Conservation (phyloP, 2,797 vertebrate species). For the Microhierax caerulescens region DNA sequence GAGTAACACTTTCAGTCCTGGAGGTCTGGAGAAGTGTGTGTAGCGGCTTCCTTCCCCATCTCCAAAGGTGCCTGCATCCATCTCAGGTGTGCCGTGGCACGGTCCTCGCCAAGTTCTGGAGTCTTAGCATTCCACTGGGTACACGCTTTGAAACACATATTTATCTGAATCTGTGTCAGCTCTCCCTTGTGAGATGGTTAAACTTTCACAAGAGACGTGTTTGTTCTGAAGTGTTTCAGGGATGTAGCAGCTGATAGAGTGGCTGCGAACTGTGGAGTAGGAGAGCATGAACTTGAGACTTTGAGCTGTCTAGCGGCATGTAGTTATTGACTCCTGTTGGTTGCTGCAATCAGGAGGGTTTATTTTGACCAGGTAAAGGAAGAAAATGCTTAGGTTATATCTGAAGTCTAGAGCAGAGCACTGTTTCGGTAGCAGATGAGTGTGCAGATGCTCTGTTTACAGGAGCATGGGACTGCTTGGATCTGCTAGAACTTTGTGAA, state of each 20-base stretch:
- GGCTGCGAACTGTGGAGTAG: accelerated
- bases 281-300: constrained; percentile 16
- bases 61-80: accelerated
- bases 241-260: not conserved
- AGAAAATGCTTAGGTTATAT: not conserved
- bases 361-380: not conserved
- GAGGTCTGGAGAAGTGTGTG: not conserved
- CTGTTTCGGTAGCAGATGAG: not conserved
- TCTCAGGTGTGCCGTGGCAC: accelerated
- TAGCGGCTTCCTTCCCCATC: not conserved
- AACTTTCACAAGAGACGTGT: not conserved
- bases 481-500: not conserved
- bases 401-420: not conserved
- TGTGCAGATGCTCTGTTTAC: not conserved
- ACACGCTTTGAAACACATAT: not conserved
- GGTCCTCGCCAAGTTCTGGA: accelerated
- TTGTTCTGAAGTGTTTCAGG: not conserved
- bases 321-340: not conserved
- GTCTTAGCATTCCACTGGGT: accelerated
- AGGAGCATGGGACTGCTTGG: not conserved
- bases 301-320: not conserved
- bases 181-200: not conserved
- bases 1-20: constrained; percentile 74
- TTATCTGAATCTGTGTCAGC: not conserved
- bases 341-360: not conserved